Conservation (phyloP, 2,888 invertebrate species). For the Drepanosiphum platanoidis region DNA sequence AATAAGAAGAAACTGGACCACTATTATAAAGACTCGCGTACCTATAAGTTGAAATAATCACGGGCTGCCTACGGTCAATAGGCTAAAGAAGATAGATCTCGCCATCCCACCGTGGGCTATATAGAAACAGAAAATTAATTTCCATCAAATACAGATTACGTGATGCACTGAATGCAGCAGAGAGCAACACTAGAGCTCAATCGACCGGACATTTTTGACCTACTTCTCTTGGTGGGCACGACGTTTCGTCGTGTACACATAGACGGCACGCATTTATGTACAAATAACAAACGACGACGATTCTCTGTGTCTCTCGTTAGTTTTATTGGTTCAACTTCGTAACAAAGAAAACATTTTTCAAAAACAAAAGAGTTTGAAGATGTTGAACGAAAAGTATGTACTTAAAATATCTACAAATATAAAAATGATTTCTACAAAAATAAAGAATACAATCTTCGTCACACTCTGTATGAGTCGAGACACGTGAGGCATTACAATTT, state of each 20-base stretch:
- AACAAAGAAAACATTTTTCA: constrained; percentile 29
- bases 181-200: constrained; percentile 45
- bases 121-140: constrained; percentile 41
- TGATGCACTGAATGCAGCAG: constrained; percentile 28
- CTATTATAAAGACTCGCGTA: not conserved
- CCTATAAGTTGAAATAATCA: not conserved
- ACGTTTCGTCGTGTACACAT: constrained; percentile 50
- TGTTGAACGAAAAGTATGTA: not conserved
- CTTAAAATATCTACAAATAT: not conserved
- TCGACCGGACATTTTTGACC: constrained; percentile 62
- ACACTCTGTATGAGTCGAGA: constrained; percentile 18
- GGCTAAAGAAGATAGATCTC: constrained; percentile 9
- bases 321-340: constrained; percentile 22
- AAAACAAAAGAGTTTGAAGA: constrained; percentile 36
- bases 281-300: constrained; percentile 49
- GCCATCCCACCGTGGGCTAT: not conserved
- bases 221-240: constrained; percentile 58
- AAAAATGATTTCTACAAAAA: not conserved
- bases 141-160: constrained; percentile 47
- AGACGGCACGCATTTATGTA: constrained; percentile 39
- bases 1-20: constrained; percentile 3
- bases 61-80: not conserved
- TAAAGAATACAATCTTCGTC: not conserved
- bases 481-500: not conserved
- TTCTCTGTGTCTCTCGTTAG: constrained; percentile 10